Base-by-base conservation (phyloP, 92 coral and sea anemone species). In the Pocillopora meandrina region DNA sequence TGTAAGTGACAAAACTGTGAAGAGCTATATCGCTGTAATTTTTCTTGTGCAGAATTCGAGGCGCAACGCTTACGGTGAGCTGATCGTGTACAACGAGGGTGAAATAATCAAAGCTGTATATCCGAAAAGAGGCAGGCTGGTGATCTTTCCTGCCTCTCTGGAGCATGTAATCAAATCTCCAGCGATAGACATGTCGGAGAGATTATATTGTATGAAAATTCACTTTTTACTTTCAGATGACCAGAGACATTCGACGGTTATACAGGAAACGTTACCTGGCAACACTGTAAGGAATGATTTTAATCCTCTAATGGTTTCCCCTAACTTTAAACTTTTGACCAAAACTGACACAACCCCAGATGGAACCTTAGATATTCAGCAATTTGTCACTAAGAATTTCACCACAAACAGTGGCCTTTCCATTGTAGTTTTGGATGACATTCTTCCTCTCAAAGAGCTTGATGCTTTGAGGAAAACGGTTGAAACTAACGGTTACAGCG, bases 21-120 rank as follows among this genome's bases (percentile, higher is more conserved):
- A 12, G 21, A 56, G 75, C 60, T 82, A 70, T 78, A 69, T 87
- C 16, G 92, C 61, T 60, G 61, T 84, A 69, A 56, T 92, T 31
- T 84, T 92, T 52, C 74, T 93, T 78, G 68, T 80, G 20, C 75
- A 65, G 56, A 77, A 85, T 2, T 95, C 96, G 98, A 71, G 76
- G 13, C 90, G 86, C 64, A 95, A 95, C 52, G 67, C 64, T 9
- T 92, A 95, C 57, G 98, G 98, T 7, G 98, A 95, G 75, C 52
- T 93, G 14, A 79, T 90, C 16, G 56, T 95, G 63, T 95, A 92
- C 80, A 80, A 67, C 58, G 60, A 84, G 8, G 98, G 90, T 16
- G 98, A 95, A 72, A 86, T 92, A 9, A 13, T 89, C 23, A 89
- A 87, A 79, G 87, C 91, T 75, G 71, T 95, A 0, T 88, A 92